Evolutionary conservation across 2,113 vertebrate genomes (phyloP), one percentile per base, ranked within the genome.

Genomic region (Mesoclemmys tuberculata): DNA sequence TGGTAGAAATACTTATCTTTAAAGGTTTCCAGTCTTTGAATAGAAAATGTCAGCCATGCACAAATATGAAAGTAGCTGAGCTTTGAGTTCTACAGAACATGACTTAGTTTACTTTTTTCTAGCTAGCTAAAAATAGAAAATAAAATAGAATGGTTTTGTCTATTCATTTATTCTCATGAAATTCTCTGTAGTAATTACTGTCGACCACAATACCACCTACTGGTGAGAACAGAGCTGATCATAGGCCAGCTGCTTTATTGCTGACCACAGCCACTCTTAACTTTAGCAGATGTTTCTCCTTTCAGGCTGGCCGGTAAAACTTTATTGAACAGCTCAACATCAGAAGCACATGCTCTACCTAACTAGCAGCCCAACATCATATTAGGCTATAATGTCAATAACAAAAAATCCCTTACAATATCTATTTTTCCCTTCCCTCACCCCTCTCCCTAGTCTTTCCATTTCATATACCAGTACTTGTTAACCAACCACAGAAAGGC

Each of bases 121-220:
- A 16, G 41, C 52, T 91, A 85, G 58, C 80, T 93, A 92, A 96
- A 98, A 93, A 64, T 84, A 82, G 94, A 94, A 95, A 89, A 51
- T 3, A 56, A 91, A 96, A 96, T 97, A 97, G 96, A 95, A 93
- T 51, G 22, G 90, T 75, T 96, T 96, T 97, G 92, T 94, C 82
- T 95, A 96, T 90, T 92, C 90, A 82, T 96, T 89, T 85, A 56
- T 80, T 98, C 87, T 9, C 87, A 29, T 96, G 89, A 93, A 97
- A 90, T 86, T 95, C 94, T 94, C 81, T 29, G 26, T 4, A 91
- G 81, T 95, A 88, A 91, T 97, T 96, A 92, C 92, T 84, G 80
- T 78, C 95, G 96, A 96, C 94, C 95, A 93, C 94, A 97, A 95
- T 52, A 87, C 91, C 96, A 97, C 96, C 98, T 98, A 97, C 95